Evolutionary conservation across 2,888 invertebrate species (phyloP), one percentile per base, ranked within the genome.

Genomic region (Patella depressa): DNA sequence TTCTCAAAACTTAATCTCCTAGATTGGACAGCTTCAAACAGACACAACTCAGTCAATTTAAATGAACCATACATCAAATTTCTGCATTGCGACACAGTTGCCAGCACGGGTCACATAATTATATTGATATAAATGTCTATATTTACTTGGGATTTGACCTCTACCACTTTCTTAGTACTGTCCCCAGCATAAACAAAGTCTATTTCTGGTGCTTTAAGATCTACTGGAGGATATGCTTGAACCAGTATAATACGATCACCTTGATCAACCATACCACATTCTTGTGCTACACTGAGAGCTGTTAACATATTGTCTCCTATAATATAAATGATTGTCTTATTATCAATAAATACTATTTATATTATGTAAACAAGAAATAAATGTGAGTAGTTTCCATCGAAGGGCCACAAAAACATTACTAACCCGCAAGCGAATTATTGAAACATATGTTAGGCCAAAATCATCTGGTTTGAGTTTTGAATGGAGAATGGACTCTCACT

Each of bases 221-320:
- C 76, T 3, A 78, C 79, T 12, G 84, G 80, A 53, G 85, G 86
- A 72, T 84, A 81, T 5, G 91, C 91, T 72, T 91, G 89, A 0
- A 94, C 93, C 14, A 93, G 91, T 73, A 94, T 93, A 1, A 94
- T 93, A 12, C 93, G 92, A 78, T 94, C 93, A 3, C 91, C 91
- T 2, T 92, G 91, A 24, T 93, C 93, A 0, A 98, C 94, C 87
- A 98, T 96, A 0, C 95, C 96, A 91, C 98, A 98, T 89, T 91
- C 91, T 53, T 90, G 82, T 0, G 97, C 98, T 15, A 98, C 98
- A 86, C 97, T 97, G 73, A 98, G 93, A 0, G 98, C 98, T 0
- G 98, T 98, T 85, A 97, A 92, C 90, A 98, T 91, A 84, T 92
- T 92, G 85, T 92, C 92, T 19, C 94, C 93, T 95, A 89, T 1